These are phyloP conservation scores for Cyclargus thomasi DNA, from an alignment of 1,140 invertebrate species.

Conservation along the genomic window DNA sequence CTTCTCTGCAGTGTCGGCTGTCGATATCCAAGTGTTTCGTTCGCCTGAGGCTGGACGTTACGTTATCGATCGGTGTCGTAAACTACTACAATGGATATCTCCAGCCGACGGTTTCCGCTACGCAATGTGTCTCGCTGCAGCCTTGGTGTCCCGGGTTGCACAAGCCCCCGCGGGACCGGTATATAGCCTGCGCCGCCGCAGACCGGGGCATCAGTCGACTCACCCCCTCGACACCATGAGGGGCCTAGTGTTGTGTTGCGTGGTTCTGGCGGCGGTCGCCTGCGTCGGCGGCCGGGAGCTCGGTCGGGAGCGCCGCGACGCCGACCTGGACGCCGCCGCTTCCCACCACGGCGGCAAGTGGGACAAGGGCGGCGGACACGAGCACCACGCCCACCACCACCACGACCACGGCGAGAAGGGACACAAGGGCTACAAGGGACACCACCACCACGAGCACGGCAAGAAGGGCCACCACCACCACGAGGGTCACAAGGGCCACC, in stretches of 20 bases:
- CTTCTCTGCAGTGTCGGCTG: too few relatives aligned
- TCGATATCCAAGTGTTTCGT: neutral
- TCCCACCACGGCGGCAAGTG: constrained; percentile 75
- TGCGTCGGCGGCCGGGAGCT: constrained; percentile 53
- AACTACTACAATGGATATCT: constrained; percentile 20
- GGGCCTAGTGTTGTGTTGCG: constrained; percentile 48
- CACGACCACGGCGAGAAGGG: constrained; percentile 76
- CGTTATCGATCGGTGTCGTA: constrained; percentile 11
- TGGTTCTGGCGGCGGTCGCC: constrained; percentile 51
- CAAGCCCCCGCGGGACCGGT: constrained; percentile 53
- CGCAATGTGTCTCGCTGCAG: constrained; percentile 52
- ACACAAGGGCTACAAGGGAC: constrained; percentile 76
- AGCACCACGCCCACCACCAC: constrained; percentile 69
- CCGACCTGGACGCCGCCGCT: constrained; percentile 74
- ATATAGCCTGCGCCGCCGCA: constrained; percentile 53
- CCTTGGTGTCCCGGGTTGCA: constrained; percentile 58
- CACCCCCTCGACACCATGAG: constrained; percentile 54
- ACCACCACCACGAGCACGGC: constrained; percentile 81
- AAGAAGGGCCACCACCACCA: constrained; percentile 84
- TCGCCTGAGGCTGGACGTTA: neutral
- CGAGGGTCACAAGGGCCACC: constrained; percentile 81
- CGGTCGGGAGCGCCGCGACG: constrained; percentile 54
- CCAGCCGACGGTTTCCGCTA: constrained; percentile 28
- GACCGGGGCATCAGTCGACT: constrained; percentile 52
- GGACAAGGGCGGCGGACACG: constrained; percentile 75